These are phyloP conservation scores for Acanthaster planci DNA, from an alignment of 35 echinoderm and acorn worm species.

Conservation along the genomic window DNA sequence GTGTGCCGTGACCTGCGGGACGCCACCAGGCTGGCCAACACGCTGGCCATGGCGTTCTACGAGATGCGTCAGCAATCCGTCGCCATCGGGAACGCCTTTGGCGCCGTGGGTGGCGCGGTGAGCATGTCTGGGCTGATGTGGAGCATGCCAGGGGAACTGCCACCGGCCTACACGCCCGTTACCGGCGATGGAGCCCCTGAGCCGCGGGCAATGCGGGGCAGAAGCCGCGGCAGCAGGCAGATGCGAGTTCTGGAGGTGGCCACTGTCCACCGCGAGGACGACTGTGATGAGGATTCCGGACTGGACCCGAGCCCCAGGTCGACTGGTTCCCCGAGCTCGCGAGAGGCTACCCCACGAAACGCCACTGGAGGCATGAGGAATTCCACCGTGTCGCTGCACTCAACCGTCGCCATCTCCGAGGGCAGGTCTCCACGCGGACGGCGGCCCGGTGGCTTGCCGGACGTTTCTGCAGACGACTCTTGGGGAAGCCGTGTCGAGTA, in stretches of 20 bases:
- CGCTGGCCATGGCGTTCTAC: not conserved
- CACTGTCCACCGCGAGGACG: not conserved
- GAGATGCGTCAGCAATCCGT: not conserved
- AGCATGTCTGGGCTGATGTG: not conserved
- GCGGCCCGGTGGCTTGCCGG: not conserved
- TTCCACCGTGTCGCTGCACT: constrained; percentile 4
- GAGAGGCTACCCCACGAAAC: not conserved
- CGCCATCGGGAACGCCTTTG: not conserved
- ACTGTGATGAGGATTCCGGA: not conserved
- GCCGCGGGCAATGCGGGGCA: not conserved
- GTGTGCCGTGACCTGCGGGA: constrained; percentile 1
- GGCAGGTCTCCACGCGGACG: not conserved
- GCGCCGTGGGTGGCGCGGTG: not conserved
- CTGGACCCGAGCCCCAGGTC: not conserved
- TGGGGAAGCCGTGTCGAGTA: too few relatives aligned
- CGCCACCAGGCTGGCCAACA: constrained; percentile 2
- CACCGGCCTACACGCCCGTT: not conserved
- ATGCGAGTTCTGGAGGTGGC: not conserved
- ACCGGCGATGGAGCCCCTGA: not conserved
- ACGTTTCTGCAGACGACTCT: not conserved
- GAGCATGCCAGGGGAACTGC: not conserved
- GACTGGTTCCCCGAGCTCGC: not conserved
- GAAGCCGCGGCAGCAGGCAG: not conserved
- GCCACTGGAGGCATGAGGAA: not conserved
- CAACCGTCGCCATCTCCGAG: not conserved